Evolutionary conservation across 2,113 vertebrate species (phyloP).

Genomic region (Marmota monax): DNA sequence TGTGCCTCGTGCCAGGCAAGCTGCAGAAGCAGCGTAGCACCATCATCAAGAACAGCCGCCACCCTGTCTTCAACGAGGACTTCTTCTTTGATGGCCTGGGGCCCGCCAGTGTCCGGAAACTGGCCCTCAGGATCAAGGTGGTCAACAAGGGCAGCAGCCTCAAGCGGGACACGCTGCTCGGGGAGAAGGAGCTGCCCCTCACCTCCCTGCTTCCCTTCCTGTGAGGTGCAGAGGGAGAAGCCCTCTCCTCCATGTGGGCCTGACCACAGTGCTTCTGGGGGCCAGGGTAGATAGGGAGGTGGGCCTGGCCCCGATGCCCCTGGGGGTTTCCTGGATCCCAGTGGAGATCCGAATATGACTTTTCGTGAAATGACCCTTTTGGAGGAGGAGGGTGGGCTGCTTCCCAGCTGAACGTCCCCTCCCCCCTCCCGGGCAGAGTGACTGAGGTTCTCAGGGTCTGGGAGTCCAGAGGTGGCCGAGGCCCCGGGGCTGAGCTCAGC

Average conservation of each 20-base stretch:
- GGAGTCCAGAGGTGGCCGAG: too few relatives aligned
- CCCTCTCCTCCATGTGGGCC: not conserved
- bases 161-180: slow-evolving; percentile 96
- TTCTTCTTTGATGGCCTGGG: slow-evolving; percentile 98
- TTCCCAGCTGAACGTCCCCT: not conserved
- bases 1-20: slow-evolving; percentile 97
- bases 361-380: not conserved
- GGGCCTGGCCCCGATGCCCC: not conserved
- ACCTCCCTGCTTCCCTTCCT: slow-evolving; percentile 90
- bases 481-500: not conserved
- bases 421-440: not conserved
- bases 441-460: not conserved
- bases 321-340: not conserved
- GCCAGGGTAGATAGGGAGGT: not conserved
- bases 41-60: slow-evolving; percentile 98
- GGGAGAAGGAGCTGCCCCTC: slow-evolving; percentile 94
- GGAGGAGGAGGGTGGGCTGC: not conserved
- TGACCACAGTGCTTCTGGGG: accelerated
- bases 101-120: slow-evolving; percentile 91
- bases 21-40: slow-evolving; percentile 98
- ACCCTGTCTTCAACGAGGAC: slow-evolving; percentile 98
- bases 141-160: slow-evolving; percentile 99
- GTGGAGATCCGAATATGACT: accelerated
- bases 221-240: slow-evolving; percentile 50
- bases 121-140: slow-evolving; percentile 97